Evolutionary conservation across 2,888 invertebrate genomes (phyloP).

Genomic region (Pheosia gnoma): DNA sequence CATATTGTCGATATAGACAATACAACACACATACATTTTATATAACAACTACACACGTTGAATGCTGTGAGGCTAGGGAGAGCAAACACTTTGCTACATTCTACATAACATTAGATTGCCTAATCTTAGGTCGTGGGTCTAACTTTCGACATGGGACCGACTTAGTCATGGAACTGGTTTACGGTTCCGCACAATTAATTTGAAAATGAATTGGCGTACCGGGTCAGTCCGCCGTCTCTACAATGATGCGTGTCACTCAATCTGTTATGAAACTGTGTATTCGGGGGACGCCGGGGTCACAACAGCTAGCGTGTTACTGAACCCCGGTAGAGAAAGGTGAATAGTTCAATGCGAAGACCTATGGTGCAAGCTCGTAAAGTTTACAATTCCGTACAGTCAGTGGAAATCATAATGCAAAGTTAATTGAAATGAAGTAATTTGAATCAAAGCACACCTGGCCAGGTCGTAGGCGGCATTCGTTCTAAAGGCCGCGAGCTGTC

Average conservation of each 20-base stretch:
- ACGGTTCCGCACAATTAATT: constrained; percentile 72
- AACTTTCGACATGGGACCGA: constrained; percentile 72
- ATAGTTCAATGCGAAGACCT: neutral
- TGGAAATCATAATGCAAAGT: neutral
- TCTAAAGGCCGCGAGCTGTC: constrained; percentile 33
- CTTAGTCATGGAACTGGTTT: constrained; percentile 69
- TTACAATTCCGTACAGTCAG: neutral
- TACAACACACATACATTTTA: constrained; percentile 20
- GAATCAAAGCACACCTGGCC: constrained; percentile 12
- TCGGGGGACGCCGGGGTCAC: neutral
- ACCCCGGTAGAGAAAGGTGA: neutral
- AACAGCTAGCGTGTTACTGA: neutral
- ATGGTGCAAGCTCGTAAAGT: neutral
- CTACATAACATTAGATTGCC: constrained; percentile 68
- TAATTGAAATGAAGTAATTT: constrained; percentile 1
- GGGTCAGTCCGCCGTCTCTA: constrained; percentile 54
- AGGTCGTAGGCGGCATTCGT: constrained; percentile 29
- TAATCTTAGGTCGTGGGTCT: constrained; percentile 72
- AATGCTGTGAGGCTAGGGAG: constrained; percentile 19
- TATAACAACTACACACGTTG: constrained; percentile 26
- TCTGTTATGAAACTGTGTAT: constrained; percentile 56
- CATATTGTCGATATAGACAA: neutral
- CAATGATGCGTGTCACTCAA: constrained; percentile 59
- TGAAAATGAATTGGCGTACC: constrained; percentile 73
- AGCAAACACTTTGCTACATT: constrained; percentile 47